Conservation (phyloP, 2,113 vertebrate genomes). For the Tenrec ecaudatus region DNA sequence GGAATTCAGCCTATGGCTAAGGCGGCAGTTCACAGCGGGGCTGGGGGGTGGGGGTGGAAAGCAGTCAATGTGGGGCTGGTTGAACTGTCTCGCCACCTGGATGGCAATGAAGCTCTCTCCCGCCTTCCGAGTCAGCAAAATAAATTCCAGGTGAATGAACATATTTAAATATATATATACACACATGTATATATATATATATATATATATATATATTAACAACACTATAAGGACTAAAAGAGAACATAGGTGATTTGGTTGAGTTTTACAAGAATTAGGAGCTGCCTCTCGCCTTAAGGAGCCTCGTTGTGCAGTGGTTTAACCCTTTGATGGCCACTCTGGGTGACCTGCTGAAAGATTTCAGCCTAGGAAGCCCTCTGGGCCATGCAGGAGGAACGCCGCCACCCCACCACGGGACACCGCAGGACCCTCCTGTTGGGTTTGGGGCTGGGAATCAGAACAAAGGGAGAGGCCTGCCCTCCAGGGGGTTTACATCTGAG, state of each 20-base stretch:
- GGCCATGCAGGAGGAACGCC: background rate
- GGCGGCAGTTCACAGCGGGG: constrained; percentile 29
- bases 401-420: background rate
- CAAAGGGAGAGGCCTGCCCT: background rate
- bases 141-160: constrained; percentile 33
- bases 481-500: background rate
- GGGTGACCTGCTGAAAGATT: no score
- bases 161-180: no score
- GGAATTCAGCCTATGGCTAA: constrained; percentile 45
- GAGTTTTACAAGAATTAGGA: background rate
- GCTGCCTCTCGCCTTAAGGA: background rate
- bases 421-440: background rate
- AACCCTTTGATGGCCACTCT: background rate
- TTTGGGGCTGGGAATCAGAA: no score
- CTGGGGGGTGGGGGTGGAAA: background rate
- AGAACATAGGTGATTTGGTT: background rate
- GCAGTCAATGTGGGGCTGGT: constrained; percentile 39
- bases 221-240: background rate
- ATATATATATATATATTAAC: no score
- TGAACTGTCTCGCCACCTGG: constrained; percentile 35
- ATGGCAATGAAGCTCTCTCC: background rate
- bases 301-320: background rate
- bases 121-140: constrained; percentile 47
- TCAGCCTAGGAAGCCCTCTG: background rate
- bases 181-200: no score